Base-by-base conservation (phyloP, 2,888 invertebrate genomes). In the Megaustenia siamemsis region DNA sequence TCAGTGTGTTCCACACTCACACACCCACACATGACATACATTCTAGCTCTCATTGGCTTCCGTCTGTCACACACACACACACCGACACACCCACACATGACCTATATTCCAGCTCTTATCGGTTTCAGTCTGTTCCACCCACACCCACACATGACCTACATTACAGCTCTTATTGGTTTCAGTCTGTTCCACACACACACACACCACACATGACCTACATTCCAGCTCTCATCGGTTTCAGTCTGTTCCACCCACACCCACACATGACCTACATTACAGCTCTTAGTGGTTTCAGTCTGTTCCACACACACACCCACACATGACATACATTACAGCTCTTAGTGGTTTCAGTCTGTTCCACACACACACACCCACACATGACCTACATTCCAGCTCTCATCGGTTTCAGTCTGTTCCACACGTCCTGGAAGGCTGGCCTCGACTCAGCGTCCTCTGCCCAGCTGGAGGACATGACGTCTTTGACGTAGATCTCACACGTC, bases 381-480 rank as follows among this genome's bases (percentile, higher is more conserved):
- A 81, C 87, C 96, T 93, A 97, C 98, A 98, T 97, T 92, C 98
- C 98, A 93, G 97, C 97, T 83, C 93, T 90, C 90, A 94, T 90
- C 1, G 93, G 93, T 81, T 93, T 92, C 40, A 94, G 89, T 18
- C 90, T 89, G 78, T 91, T 90, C 84, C 93, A 91, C 32, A 94
- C 91, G 32, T 89, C 89, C 38, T 92, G 90, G 89, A 94, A 94
- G 86, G 94, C 94, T 0, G 94, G 94, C 82, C 94, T 88, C 10
- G 88, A 82, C 5, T 93, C 93, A 0, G 94, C 92, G n/a, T 88
- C 88, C 88, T 94, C 94, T 5, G 87, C 83, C 94, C 94, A 94
- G 86, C 94, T 94, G 15, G 91, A 90, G 73, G 91, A 86, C 91
- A 94, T 94, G 86, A 93, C 93, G 32, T 90, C 89, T 5, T 91